A percentile compares a stretch with the other conserved stretches of the same genome.
phyloP scores from a whole-genome alignment of 2,113 vertebrate genomes.

The Dasyprocta punctata region DNA sequence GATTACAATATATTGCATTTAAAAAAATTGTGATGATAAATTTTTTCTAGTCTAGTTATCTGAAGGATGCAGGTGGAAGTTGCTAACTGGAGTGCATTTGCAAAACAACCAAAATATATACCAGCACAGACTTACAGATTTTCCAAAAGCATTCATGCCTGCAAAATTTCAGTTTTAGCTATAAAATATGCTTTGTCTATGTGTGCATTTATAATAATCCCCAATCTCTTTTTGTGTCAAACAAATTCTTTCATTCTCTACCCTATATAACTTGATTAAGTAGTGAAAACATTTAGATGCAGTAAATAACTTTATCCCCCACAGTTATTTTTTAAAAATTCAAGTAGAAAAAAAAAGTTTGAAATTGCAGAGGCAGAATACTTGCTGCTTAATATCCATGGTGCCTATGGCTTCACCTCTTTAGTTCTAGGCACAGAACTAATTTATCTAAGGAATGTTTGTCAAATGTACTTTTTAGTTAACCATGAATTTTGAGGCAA shows the following conservation, averaged over 20 bases:
- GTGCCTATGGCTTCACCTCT: background rate
- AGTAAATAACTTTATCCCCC: background rate
- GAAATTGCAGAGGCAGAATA: background rate
- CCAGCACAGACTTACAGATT: background rate
- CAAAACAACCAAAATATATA: constrained; percentile 1
- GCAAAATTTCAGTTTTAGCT: constrained; percentile 39
- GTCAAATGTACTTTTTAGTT: constrained; percentile 31
- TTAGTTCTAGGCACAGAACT: constrained; percentile 17
- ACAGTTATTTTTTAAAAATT: background rate
- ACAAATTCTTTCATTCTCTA: background rate
- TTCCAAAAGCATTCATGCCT: constrained; percentile 47
- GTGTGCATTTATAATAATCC: background rate
- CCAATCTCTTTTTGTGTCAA: background rate
- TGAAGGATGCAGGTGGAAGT: background rate
- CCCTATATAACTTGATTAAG: background rate
- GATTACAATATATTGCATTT: constrained; percentile 44
- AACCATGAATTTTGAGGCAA: constrained; percentile 24
- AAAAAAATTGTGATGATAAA: background rate
- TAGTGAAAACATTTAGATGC: constrained; percentile 6
- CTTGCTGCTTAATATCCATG: background rate
- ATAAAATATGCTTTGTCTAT: constrained; percentile 56
- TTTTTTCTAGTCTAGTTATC: background rate
- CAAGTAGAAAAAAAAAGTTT: background rate
- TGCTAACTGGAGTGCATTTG: background rate
- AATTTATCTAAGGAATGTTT: constrained; percentile 52